Evolutionary conservation across 2,113 vertebrate genomes (phyloP), one percentile per base, ranked within the genome.

Genomic region (Neomonachus schauinslandi): DNA sequence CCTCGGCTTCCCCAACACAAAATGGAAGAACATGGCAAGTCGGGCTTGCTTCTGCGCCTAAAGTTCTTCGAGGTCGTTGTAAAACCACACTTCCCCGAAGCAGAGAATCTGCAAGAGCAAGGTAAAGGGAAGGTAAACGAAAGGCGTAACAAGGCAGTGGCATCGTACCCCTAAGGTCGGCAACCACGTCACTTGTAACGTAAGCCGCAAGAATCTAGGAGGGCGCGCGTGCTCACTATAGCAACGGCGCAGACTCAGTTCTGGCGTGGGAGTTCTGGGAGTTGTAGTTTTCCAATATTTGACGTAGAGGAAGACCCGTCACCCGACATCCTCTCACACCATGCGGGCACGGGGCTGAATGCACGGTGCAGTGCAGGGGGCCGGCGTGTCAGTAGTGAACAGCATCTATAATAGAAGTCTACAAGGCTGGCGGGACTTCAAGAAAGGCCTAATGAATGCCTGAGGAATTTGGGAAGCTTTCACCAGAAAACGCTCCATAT

Each of bases 321-420:
- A 1, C 5, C 3, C 4, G 5, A 26, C 28, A 72, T 79, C 21
- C 14, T 42, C 9, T 26, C 51, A 33, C 63, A 5, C 6, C 4
- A 0, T 4, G 15, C 19, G 5, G 69, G 33, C 39, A 26, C 28
- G 0, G 15, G 14, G 7, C 1, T 49, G 16, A n/a, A n/a, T n/a
- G 69, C 33, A 6, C 3, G 2, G 55, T 55, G 19, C 33, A 46
- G 7, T 55, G 59, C 16, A 33, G 24, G 7, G 28, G 53, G 10
- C 42, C 5, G 2, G 36, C 9, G 0, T 46, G 31, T 51, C 49
- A 39, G 39, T 24, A 63, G 46, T 83, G 63, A 69, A 31, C 42
- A 81, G 14, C 10, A 53, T 33, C 67, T 94, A 6, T 71, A 63
- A 13, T 31, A 63, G n/a, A 77, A 18, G 7, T 55, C 63, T 28